Evolutionary conservation across 2,888 invertebrate species (phyloP), one percentile per base, ranked within the genome.

Genomic region (Standfussiana lucernea): DNA sequence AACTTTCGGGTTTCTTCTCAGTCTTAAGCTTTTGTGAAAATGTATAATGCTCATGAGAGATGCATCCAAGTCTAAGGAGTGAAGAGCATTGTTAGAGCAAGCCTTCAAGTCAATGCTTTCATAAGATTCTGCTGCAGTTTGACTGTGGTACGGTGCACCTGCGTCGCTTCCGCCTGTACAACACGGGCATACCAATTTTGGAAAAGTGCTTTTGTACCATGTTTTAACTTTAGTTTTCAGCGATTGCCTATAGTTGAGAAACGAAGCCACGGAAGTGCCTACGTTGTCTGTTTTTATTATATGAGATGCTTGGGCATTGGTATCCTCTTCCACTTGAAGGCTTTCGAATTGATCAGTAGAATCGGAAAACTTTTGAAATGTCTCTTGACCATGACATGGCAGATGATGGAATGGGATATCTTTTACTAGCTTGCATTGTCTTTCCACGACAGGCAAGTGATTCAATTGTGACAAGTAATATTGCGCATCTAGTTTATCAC

Each of bases 31-130:
- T 77, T 89, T 91, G 50, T 92, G 93, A 65, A 94, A 85, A 73
- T 91, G 90, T 76, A 94, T 89, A 62, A 95, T 91, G 79, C 95
- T 95, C 89, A 94, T 91, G 8, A 94, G 82, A 18, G 96, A 95
- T 15, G 95, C 92, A 62, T 95, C 93, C 61, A 93, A 87, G 69
- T 93, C 86, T 70, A 93, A 84, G 47, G 89, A 77, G 76, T 88
- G 83, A 32, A 89, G 83, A 67, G 80, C 83, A 32, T 86, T 83
- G 72, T 89, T 89, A 32, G 91, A 90, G 72, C 77, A 79, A 56
- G 78, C 79, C 64, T 87, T 91, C 50, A 95, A 85, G 77, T 95
- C 91, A 24, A 95, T 93, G 70, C 89, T 93, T 89, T 95, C 94
- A 79, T 93, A 95, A 2, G 94, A 95, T 79, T 89, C 92, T 18